Percentiles rank a stretch among this genome's conserved stretches.
phyloP scores from a whole-genome alignment of 2,888 invertebrate species.

The Pasiphila rectangulata region DNA sequence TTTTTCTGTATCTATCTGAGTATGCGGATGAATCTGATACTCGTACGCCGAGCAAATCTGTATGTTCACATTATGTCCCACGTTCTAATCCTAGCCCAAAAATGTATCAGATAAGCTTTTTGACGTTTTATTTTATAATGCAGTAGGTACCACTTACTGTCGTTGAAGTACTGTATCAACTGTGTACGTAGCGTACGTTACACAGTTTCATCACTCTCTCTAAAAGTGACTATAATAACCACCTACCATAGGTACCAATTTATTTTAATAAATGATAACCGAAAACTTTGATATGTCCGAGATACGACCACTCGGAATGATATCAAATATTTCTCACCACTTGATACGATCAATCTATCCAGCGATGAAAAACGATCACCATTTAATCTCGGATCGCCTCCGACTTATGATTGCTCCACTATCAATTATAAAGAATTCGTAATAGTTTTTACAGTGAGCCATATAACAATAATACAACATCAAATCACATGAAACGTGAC shows the following conservation, averaged over 20 bases:
- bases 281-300: slow-evolving; percentile 7
- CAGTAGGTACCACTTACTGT: no score
- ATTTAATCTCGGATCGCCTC: slow-evolving; percentile 29
- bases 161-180: no score
- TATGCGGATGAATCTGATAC: no score
- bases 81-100: no score
- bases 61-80: no score
- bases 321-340: slow-evolving; percentile 20
- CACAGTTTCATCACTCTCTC: background rate
- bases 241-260: slow-evolving; percentile 5
- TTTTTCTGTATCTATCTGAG: no score
- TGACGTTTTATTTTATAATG: no score
- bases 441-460: slow-evolving; percentile 57
- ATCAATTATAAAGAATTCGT: slow-evolving; percentile 56
- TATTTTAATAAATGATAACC: slow-evolving; percentile 13
- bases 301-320: slow-evolving; percentile 14
- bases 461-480: slow-evolving; percentile 48
- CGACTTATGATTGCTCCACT: slow-evolving; percentile 34
- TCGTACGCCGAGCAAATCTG: no score
- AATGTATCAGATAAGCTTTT: no score
- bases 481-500: slow-evolving; percentile 64
- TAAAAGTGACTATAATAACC: background rate
- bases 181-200: no score
- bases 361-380: slow-evolving; percentile 25
- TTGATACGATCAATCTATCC: slow-evolving; percentile 19